A percentile compares a stretch with the other conserved stretches of the same genome.
These are phyloP conservation scores for Drosophila diplacantha DNA, from an alignment of 2,888 invertebrate genomes.

Conservation along the genomic window DNA sequence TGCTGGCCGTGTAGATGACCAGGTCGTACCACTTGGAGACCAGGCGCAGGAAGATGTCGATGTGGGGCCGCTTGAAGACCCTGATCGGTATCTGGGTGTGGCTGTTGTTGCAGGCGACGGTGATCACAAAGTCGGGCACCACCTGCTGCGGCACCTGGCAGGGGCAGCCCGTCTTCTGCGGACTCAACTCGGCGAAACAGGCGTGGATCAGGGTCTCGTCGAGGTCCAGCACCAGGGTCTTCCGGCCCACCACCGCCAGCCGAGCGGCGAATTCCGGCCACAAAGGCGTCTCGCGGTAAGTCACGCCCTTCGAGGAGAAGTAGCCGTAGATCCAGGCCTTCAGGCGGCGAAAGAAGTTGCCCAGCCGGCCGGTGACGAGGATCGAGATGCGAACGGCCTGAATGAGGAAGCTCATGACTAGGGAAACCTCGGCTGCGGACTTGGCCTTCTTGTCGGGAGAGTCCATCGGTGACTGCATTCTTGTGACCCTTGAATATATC, in stretches of 20 bases:
- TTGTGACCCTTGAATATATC: background rate
- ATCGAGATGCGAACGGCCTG: background rate
- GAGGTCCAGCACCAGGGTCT: constrained; percentile 51
- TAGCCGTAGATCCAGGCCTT: background rate
- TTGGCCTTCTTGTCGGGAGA: background rate
- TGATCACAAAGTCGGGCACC: constrained; percentile 45
- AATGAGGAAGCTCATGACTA: background rate
- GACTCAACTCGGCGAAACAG: constrained; percentile 1
- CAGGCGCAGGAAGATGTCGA: constrained; percentile 45
- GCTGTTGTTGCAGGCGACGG: background rate
- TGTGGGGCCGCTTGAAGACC: constrained; percentile 53
- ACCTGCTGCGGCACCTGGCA: constrained; percentile 29
- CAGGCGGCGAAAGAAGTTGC: constrained; percentile 10
- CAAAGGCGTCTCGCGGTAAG: constrained; percentile 36
- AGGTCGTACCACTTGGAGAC: constrained; percentile 59
- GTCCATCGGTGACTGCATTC: background rate
- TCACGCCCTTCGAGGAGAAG: background rate
- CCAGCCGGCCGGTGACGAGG: background rate
- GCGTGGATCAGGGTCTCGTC: constrained; percentile 59
- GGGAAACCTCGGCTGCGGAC: background rate
- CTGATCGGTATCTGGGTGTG: constrained; percentile 26
- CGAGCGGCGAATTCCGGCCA: constrained; percentile 2
- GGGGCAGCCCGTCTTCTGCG: background rate
- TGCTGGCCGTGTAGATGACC: constrained; percentile 59
- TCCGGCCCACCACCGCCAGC: constrained; percentile 30